phyloP scores from a whole-genome alignment of 2,113 vertebrate species.

The Todiramphus chloris region DNA sequence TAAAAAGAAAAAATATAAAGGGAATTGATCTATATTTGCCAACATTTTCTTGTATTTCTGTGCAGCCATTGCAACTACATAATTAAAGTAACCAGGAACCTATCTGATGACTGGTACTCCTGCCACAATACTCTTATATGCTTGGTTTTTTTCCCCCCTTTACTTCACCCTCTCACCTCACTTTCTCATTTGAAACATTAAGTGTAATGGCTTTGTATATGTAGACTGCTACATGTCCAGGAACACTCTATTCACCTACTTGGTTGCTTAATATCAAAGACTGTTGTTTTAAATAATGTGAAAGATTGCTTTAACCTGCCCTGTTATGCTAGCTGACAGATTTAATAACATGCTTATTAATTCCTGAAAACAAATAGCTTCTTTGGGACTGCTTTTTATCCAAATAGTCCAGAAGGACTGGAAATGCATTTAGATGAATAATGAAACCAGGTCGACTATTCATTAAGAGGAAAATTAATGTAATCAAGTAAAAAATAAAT shows the following conservation, averaged over 20 bases:
- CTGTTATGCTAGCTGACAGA: slow-evolving; percentile 26
- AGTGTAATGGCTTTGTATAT: neutral
- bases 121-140: neutral
- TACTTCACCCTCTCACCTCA: rapidly evolving
- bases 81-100: neutral
- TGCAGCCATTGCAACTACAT: neutral
- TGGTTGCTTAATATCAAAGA: slow-evolving; percentile 5
- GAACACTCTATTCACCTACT: neutral
- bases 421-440: slow-evolving; percentile 39
- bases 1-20: neutral
- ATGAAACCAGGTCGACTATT: neutral
- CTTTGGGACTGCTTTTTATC: slow-evolving; percentile 4
- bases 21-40: neutral
- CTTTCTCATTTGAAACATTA: neutral
- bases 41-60: neutral
- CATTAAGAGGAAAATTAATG: neutral
- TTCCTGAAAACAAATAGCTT: slow-evolving; percentile 49
- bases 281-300: slow-evolving; percentile 11
- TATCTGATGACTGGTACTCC: neutral
- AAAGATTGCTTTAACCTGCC: slow-evolving; percentile 33
- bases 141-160: neutral
- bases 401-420: neutral
- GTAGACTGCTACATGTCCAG: neutral
- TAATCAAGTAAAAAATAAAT: neutral
- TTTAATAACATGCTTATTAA: slow-evolving; percentile 61